These are phyloP conservation scores for Pissodes strobi DNA, from an alignment of 1,140 invertebrate species.

Conservation along the genomic window DNA sequence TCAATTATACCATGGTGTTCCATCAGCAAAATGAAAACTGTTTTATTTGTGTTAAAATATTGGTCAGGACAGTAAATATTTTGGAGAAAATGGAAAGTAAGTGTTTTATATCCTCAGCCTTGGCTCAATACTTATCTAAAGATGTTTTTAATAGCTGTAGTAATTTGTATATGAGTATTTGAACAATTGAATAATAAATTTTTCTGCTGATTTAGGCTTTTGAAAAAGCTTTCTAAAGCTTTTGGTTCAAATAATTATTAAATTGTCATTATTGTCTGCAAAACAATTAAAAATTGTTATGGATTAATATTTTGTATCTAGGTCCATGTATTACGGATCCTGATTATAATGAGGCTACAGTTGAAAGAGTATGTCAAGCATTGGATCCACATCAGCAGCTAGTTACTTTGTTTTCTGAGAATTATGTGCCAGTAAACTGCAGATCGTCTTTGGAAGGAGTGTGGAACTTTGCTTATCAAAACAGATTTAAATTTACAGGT, in stretches of 20 bases:
- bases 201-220: no score
- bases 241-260: no score
- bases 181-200: no score
- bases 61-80: conserved; percentile 87
- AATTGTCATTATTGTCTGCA: no score
- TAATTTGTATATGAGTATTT: no score
- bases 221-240: no score
- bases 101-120: no score
- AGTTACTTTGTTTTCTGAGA: conserved; percentile 87
- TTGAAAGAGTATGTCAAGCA: conserved; percentile 76
- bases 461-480: conserved; percentile 94
- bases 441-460: conserved; percentile 91
- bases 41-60: conserved; percentile 82
- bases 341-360: conserved; percentile 65
- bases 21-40: conserved; percentile 66
- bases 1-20: conserved; percentile 87
- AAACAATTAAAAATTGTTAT: no score
- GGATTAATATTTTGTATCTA: no score
- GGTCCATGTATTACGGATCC: conserved; percentile 75
- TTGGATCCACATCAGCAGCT: conserved; percentile 78
- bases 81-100: conserved; percentile 86
- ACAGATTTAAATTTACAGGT: conserved; percentile 84
- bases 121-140: no score
- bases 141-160: no score
- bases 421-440: conserved; percentile 90